phyloP scores from a whole-genome alignment of 2,113 vertebrate species.

The Melanerpes aurifrons region DNA sequence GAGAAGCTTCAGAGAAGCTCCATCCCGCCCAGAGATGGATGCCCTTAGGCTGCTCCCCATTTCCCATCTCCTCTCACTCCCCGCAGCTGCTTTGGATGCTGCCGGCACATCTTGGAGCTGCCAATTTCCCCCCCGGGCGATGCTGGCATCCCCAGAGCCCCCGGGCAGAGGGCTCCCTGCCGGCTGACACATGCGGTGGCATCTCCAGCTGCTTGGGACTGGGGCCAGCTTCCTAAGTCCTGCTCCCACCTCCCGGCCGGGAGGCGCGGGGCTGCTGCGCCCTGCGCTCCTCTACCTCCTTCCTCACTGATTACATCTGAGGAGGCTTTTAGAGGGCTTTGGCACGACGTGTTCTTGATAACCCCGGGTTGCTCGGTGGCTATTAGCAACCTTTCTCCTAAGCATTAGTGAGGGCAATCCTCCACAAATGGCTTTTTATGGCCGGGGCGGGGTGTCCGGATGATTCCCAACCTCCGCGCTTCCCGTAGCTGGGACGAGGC shows the following conservation, averaged over 20 bases:
- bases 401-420: neutral
- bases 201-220: neutral
- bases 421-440: neutral
- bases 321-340: conserved; percentile 24
- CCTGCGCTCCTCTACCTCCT: neutral
- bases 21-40: too few relatives aligned
- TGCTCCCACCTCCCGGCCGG: neutral
- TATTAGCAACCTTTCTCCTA: neutral
- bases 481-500: neutral
- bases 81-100: neutral
- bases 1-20: too few relatives aligned
- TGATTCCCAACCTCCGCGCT: neutral
- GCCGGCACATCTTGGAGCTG: neutral
- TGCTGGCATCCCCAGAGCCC: neutral
- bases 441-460: neutral
- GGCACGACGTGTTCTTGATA: neutral
- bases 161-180: neutral
- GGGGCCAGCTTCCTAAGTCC: neutral
- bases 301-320: neutral
- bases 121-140: neutral
- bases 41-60: neutral
- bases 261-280: neutral
- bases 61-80: neutral
- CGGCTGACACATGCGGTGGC: too few relatives aligned
- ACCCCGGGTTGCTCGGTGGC: neutral